These are phyloP conservation scores for Alcis repandata DNA, from an alignment of 2,888 invertebrate species.

Conservation along the genomic window DNA sequence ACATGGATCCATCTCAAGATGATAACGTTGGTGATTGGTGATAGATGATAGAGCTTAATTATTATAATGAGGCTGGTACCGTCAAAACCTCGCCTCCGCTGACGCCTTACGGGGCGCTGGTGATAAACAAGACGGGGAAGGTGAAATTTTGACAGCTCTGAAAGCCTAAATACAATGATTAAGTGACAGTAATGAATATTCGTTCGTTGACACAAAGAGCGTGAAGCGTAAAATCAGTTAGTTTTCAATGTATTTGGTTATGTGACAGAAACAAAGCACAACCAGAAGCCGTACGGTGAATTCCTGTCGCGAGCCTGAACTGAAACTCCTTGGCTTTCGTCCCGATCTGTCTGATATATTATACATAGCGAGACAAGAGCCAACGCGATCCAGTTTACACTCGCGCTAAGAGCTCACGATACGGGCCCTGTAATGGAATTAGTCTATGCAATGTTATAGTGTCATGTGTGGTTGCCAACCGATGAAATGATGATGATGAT, in stretches of 20 bases:
- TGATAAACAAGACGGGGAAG: not conserved
- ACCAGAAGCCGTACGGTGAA: too few species aligned
- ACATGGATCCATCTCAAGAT: conserved; percentile 7
- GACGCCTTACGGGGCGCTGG: not conserved
- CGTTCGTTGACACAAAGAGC: conserved; percentile 9
- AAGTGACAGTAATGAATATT: conserved; percentile 8
- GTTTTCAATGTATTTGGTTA: conserved; percentile 35
- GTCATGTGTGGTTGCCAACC: conserved; percentile 54
- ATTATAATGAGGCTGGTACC: not conserved
- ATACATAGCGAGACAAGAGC: too few species aligned
- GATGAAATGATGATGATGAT: conserved; percentile 43
- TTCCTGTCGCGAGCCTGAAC: too few species aligned
- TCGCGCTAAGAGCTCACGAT: too few species aligned
- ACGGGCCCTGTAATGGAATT: conserved; percentile 3
- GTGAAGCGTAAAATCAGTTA: conserved; percentile 32
- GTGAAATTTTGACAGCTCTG: not conserved
- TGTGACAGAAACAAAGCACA: conserved; percentile 35
- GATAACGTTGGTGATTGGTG: not conserved
- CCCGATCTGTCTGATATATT: too few species aligned
- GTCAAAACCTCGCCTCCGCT: not conserved
- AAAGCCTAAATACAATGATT: not conserved
- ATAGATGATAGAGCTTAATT: conserved; percentile 8
- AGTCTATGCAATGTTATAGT: conserved; percentile 41
- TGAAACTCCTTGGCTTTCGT: too few species aligned
- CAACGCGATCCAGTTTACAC: too few species aligned